These are phyloP conservation scores for Hycleus cichorii DNA, from an alignment of 1,140 invertebrate genomes.

Conservation along the genomic window DNA sequence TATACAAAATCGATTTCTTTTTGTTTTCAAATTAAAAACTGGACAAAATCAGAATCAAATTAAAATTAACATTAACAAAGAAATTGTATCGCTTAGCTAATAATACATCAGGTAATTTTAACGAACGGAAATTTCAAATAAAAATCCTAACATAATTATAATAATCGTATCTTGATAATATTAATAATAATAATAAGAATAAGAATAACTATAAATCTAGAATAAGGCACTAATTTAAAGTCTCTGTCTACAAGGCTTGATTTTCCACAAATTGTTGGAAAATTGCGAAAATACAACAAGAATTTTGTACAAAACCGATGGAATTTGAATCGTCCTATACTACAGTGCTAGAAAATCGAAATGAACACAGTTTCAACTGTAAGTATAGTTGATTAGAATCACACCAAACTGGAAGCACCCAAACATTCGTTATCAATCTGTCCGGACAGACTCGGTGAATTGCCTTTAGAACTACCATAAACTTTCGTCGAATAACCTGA, in stretches of 20 bases:
- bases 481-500: slow-evolving; percentile 72
- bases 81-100: neutral
- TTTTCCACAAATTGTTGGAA: no score
- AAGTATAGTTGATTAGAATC: neutral
- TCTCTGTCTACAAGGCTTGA: no score
- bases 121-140: neutral
- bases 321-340: neutral
- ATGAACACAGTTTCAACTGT: neutral
- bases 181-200: neutral
- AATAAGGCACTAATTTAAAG: neutral
- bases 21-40: slow-evolving; percentile 1
- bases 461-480: slow-evolving; percentile 68
- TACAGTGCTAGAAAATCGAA: no score
- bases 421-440: slow-evolving; percentile 41
- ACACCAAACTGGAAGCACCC: slow-evolving; percentile 38
- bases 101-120: slow-evolving; percentile 13
- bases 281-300: neutral
- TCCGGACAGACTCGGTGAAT: slow-evolving; percentile 66
- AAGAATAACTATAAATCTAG: neutral
- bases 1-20: slow-evolving; percentile 4
- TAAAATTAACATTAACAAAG: slow-evolving; percentile 5
- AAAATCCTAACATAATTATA: slow-evolving; percentile 7
- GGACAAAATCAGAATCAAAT: neutral
- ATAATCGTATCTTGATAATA: neutral
- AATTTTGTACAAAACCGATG: neutral